Evolutionary conservation across 2,888 invertebrate genomes (phyloP).

Genomic region (Fragum sueziense): DNA sequence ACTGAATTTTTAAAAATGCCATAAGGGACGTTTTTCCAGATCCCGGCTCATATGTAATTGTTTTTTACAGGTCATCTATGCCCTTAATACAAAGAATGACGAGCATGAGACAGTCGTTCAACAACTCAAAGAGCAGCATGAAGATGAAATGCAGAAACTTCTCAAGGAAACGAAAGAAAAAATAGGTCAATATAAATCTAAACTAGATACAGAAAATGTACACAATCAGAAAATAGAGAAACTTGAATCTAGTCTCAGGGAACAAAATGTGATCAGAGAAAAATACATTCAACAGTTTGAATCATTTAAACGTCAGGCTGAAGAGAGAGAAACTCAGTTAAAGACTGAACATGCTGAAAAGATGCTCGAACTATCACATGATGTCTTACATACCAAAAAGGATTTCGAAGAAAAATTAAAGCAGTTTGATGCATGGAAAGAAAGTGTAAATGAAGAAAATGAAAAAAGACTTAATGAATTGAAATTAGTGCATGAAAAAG

Average conservation of each 20-base stretch:
- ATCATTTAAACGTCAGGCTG: constrained; percentile 70
- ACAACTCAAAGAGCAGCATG: constrained; percentile 79
- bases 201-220: constrained; percentile 70
- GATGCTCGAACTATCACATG: constrained; percentile 76
- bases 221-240: constrained; percentile 68
- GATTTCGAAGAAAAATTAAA: constrained; percentile 77
- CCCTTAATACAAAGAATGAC: constrained; percentile 82
- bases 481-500: constrained; percentile 70
- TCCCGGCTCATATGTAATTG: background rate
- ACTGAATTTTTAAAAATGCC: too few species aligned
- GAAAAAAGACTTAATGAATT: constrained; percentile 70
- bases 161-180: constrained; percentile 79
- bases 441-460: constrained; percentile 72
- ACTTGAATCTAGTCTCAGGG: constrained; percentile 71
- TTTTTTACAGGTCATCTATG: constrained; percentile 81
- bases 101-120: constrained; percentile 80
- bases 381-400: constrained; percentile 76
- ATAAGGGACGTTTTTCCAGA: too few species aligned
- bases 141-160: constrained; percentile 79
- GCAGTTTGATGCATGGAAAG: constrained; percentile 72
- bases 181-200: constrained; percentile 71
- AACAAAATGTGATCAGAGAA: constrained; percentile 72
- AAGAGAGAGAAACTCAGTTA: constrained; percentile 71
- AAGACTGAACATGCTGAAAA: constrained; percentile 75
- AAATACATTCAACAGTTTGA: constrained; percentile 73